Evolutionary conservation across 2,888 invertebrate genomes (phyloP).

Genomic region (Sturmia bella): DNA sequence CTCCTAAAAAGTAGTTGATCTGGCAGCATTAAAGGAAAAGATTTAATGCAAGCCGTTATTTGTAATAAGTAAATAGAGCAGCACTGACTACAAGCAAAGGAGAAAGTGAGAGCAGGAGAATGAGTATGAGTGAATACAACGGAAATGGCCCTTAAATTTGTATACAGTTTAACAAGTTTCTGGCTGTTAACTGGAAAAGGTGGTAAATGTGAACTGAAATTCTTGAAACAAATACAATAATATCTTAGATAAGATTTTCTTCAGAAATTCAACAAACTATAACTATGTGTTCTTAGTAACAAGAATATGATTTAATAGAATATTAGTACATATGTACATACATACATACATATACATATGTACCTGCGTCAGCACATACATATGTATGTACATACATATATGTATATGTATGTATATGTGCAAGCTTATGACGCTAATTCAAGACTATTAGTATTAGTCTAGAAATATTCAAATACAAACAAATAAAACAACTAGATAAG

Average conservation of each 20-base stretch:
- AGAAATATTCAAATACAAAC: not conserved
- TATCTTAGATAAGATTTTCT: no score
- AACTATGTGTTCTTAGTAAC: no score
- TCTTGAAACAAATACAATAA: no score
- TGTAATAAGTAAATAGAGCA: not conserved
- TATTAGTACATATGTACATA: no score
- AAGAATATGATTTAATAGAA: no score
- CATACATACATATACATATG: not conserved
- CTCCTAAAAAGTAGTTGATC: not conserved
- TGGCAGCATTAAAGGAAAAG: conserved; percentile 12
- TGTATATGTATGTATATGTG: conserved; percentile 1
- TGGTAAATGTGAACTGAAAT: no score
- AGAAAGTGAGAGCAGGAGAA: conserved; percentile 13
- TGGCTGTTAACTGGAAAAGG: not conserved
- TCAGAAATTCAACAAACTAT: no score
- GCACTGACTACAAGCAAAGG: not conserved
- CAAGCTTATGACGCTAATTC: not conserved
- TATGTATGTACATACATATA: not conserved
- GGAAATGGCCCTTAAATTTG: conserved; percentile 43
- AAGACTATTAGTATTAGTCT: no score
- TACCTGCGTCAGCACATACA: not conserved
- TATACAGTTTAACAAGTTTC: not conserved
- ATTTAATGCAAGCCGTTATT: not conserved
- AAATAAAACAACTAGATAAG: not conserved
- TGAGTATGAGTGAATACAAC: conserved; percentile 37